phyloP scores from a whole-genome alignment of 2,888 invertebrate species.

The Achlya flavicornis region DNA sequence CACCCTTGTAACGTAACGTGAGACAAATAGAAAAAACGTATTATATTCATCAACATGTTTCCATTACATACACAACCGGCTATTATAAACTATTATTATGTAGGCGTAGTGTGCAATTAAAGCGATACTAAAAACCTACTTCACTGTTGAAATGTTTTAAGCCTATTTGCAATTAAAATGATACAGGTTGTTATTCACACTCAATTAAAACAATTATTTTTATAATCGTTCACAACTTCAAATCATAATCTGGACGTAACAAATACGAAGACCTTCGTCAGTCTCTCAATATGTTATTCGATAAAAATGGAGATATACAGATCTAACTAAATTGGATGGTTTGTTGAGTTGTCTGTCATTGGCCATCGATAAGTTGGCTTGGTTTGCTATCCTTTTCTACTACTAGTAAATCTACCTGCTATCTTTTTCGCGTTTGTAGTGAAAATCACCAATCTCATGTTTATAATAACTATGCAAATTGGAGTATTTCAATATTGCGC shows the following conservation, averaged over 20 bases:
- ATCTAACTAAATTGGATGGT: constrained; percentile 18
- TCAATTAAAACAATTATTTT: constrained; percentile 46
- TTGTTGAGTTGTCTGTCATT: constrained; percentile 11
- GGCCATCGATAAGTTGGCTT: constrained; percentile 21
- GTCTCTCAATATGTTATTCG: neutral
- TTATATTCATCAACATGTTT: neutral
- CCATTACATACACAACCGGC: neutral
- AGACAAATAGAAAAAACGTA: neutral
- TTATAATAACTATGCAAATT: constrained; percentile 79
- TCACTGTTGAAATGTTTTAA: neutral
- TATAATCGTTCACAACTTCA: constrained; percentile 38
- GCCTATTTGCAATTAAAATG: constrained; percentile 24
- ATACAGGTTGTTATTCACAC: constrained; percentile 27
- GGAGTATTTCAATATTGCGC: constrained; percentile 73
- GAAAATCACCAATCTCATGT: constrained; percentile 64
- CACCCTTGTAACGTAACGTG: neutral
- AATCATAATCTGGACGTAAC: constrained; percentile 23
- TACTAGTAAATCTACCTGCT: constrained; percentile 32
- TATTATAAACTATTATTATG: neutral
- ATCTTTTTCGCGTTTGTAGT: constrained; percentile 45
- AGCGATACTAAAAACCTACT: neutral
- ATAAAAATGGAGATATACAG: constrained; percentile 27
- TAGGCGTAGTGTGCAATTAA: constrained; percentile 4
- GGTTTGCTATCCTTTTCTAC: constrained; percentile 35
- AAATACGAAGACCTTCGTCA: neutral